A percentile compares a stretch with the other conserved stretches of the same genome.
Evolutionary conservation across 2,113 vertebrate species (phyloP).

Genomic region (Bothrops jararaca): DNA sequence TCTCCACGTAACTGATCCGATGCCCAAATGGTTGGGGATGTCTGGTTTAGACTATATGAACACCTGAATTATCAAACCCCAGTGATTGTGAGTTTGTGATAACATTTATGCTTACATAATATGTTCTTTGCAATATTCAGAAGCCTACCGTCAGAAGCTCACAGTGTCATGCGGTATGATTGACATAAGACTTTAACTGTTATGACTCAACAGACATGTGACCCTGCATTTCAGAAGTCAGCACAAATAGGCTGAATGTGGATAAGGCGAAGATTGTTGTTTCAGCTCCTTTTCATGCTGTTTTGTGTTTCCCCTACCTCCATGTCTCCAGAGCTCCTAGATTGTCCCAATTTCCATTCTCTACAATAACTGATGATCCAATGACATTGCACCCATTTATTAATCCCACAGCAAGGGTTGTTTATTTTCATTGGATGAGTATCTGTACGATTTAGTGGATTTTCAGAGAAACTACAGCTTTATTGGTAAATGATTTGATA

Average conservation of each 20-base stretch:
- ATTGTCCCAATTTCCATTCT: background rate
- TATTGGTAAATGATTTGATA: background rate
- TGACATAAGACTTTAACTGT: background rate
- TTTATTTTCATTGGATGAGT: background rate
- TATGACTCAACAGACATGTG: background rate
- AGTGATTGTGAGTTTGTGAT: background rate
- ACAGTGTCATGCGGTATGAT: background rate
- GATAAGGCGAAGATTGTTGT: background rate
- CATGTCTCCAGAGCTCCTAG: background rate
- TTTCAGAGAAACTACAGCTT: background rate
- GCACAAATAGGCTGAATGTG: background rate
- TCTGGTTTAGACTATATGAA: background rate
- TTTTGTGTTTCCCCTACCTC: background rate
- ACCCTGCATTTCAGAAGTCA: background rate
- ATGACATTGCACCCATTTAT: background rate
- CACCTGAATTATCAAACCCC: background rate
- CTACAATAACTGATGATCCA: background rate
- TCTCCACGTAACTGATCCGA: too few species aligned
- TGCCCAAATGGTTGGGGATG: too few species aligned
- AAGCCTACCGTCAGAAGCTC: background rate
- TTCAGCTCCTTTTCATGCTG: background rate
- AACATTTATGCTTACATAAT: background rate
- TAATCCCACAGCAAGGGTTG: background rate
- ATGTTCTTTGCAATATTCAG: background rate
- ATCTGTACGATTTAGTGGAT: background rate